Conservation (phyloP, 1,140 invertebrate species). For the Bombus difficillimus region DNA sequence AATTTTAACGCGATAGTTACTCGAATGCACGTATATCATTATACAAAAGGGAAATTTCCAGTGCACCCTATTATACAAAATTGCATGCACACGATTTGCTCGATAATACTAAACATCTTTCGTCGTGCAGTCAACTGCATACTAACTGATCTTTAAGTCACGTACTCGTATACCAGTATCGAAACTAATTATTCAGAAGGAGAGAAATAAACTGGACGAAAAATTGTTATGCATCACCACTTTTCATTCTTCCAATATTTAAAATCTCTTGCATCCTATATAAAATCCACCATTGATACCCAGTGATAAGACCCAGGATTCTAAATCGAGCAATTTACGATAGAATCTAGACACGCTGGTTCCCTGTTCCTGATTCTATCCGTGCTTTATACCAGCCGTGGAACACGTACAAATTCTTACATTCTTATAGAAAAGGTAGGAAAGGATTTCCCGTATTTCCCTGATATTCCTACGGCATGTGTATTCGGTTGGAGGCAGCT, state of each 20-base stretch:
- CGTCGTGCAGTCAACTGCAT: too few relatives aligned
- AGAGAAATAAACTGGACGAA: neutral
- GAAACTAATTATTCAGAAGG: too few relatives aligned
- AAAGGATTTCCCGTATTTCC: slow-evolving; percentile 35
- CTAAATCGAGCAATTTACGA: slow-evolving; percentile 15
- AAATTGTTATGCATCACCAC: too few relatives aligned
- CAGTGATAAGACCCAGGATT: neutral
- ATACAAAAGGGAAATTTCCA: too few relatives aligned
- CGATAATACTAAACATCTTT: too few relatives aligned
- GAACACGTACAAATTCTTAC: slow-evolving; percentile 16
- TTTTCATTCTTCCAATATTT: too few relatives aligned
- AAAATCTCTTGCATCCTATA: neutral
- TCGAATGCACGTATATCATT: too few relatives aligned
- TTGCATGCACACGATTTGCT: too few relatives aligned
- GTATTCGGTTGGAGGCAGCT: slow-evolving; percentile 14
- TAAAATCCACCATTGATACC: neutral
- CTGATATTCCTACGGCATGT: slow-evolving; percentile 21
- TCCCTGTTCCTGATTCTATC: neutral
- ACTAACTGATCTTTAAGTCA: too few relatives aligned
- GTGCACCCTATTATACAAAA: too few relatives aligned
- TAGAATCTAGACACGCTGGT: slow-evolving; percentile 8
- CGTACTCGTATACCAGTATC: too few relatives aligned
- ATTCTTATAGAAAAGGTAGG: slow-evolving; percentile 27
- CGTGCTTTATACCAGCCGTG: slow-evolving; percentile 7
- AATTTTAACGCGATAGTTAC: too few relatives aligned